Base-by-base conservation (phyloP, 2,113 vertebrate genomes). In the Phasianus colchicus region DNA sequence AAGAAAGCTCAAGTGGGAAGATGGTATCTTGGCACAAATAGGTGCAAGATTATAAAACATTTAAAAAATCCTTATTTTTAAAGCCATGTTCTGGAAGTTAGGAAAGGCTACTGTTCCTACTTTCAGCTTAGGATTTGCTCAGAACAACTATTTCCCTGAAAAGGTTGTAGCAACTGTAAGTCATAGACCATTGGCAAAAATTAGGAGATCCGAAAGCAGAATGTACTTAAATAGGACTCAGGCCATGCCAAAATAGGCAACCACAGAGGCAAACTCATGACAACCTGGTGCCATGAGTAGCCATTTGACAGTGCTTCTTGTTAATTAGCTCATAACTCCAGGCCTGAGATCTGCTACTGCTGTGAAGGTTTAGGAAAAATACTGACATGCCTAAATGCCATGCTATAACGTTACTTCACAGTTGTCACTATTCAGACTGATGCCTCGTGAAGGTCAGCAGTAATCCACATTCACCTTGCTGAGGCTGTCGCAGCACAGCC, bases 241-340 rank as follows among this genome's bases (percentile, higher is more conserved):
- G 69, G 54, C 24, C 67, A 76, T 7, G 73, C 22, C 73, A 65
- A 88, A 30, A 13, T 19, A 89, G 48, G 60, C 29, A 61, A n/a
- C 24, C 67, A 6, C 13, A 69, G 40, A 52, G 42, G n/a, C 50
- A 60, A 77, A 40, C 11, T 69, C 64, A 38, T 4, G 10, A 78
- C 64, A 78, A 3, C 21, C 15, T 69, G 17, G 12, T 79, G 54
- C 10, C 63, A 78, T 20, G 0, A 0, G 30, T 4, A 66, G 74
- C 6, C 22, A 19, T 36, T 58, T 48, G 29, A 50, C 30, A 70
- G 48, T 2, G 0, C 15, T 52, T 34, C 58, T 54, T 29, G 22
- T 9, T 40, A 24, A 30, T 36, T 22, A 85, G 70, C 27, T 83
- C 9, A 36, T 24, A 9, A 9, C 24, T 36, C 42, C 58, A 52